Conservation (phyloP, 2,113 vertebrate species). For the Archilochus colubris region DNA sequence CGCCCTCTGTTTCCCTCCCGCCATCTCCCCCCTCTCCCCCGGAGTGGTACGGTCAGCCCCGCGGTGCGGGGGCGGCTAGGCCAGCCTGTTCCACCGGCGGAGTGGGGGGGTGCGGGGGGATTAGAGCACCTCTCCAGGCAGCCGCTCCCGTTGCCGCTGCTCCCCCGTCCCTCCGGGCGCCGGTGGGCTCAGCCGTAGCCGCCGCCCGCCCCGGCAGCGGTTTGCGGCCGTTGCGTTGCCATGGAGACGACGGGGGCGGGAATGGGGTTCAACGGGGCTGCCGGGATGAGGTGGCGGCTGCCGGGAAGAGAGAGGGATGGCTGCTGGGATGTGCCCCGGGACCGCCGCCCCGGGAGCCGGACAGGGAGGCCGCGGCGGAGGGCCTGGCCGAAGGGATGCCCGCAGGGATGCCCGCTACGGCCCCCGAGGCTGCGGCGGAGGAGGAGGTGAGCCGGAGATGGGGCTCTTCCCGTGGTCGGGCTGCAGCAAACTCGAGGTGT, state of each 20-base stretch:
- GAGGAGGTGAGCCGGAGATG: neutral
- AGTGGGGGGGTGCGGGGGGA: too few relatives aligned
- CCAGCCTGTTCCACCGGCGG: neutral
- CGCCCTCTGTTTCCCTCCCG: neutral
- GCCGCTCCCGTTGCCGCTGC: neutral
- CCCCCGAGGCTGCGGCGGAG: neutral
- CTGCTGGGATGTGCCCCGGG: neutral
- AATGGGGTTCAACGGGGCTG: neutral
- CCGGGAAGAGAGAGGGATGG: neutral
- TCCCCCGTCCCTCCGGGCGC: neutral
- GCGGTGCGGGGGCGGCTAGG: neutral
- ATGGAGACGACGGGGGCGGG: neutral
- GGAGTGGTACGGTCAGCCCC: neutral
- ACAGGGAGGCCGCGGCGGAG: neutral
- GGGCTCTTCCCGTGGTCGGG: fast-evolving
- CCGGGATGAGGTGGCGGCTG: neutral
- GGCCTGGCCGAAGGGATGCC: neutral
- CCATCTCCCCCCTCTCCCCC: neutral
- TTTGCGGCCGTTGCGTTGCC: conserved; percentile 47
- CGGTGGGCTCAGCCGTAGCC: neutral
- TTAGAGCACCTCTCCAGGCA: neutral
- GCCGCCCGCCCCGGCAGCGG: neutral
- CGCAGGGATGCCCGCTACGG: too few relatives aligned
- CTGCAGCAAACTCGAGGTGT: fast-evolving
- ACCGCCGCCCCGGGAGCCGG: neutral